Evolutionary conservation across 2,797 vertebrate genomes (phyloP).

Genomic region (Phataginus tricuspis): DNA sequence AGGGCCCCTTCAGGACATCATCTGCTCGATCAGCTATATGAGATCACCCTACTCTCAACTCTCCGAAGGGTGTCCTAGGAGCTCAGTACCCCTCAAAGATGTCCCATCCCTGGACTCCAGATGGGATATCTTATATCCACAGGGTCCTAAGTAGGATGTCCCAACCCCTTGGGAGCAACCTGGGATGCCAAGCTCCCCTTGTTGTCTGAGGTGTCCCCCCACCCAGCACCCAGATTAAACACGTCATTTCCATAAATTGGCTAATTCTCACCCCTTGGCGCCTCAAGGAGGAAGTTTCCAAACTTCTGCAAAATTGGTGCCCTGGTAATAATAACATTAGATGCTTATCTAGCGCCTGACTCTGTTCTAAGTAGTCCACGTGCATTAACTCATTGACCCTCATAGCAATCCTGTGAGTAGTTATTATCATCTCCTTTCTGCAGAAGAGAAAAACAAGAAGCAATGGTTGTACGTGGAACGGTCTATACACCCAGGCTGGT

Average conservation of each 20-base stretch:
- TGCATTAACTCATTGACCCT: neutral
- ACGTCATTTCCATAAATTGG: neutral
- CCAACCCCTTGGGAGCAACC: neutral
- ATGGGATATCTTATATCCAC: neutral
- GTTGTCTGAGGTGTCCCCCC: neutral
- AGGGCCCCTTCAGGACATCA: neutral
- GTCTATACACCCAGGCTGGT: neutral
- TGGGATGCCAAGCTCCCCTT: too few relatives aligned
- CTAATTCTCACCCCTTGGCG: neutral
- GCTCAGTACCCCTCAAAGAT: neutral
- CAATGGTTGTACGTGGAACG: neutral
- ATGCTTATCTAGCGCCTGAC: fast-evolving
- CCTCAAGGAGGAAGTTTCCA: neutral
- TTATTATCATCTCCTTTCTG: neutral
- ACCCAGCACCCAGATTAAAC: neutral
- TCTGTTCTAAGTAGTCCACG: neutral
- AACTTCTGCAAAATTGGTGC: neutral
- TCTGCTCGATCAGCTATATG: too few relatives aligned
- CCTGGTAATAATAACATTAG: neutral
- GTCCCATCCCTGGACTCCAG: neutral
- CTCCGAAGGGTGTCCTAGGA: neutral
- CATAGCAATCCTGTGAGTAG: neutral
- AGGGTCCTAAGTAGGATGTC: neutral
- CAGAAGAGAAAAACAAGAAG: neutral
- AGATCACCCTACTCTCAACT: neutral